Evolutionary conservation across 1,140 invertebrate species (phyloP).

Genomic region (Potamilus streckersoni): DNA sequence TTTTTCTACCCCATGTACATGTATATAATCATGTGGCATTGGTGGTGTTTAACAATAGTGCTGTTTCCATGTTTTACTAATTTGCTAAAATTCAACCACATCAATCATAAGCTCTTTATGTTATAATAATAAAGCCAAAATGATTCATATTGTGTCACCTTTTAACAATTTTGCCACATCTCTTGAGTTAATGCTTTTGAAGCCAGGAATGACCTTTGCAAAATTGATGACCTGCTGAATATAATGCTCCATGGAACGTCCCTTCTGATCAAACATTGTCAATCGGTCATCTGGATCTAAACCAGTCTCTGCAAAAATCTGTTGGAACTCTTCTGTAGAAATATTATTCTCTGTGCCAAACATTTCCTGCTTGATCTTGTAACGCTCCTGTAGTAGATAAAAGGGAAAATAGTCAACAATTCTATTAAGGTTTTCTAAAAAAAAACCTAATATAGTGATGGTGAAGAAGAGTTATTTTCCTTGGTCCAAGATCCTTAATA

Average conservation of each 20-base stretch:
- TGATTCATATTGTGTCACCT: constrained; percentile 1
- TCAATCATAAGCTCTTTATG: no score
- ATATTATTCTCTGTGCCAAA: constrained; percentile 17
- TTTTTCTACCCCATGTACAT: no score
- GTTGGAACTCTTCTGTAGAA: constrained; percentile 28
- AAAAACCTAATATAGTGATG: no score
- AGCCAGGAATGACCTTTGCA: constrained; percentile 28
- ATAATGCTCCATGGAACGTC: constrained; percentile 22
- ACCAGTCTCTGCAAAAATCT: constrained; percentile 33
- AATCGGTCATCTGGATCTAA: constrained; percentile 26
- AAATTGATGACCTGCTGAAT: constrained; percentile 29
- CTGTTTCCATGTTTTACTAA: no score
- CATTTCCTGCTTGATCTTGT: constrained; percentile 17
- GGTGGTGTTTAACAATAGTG: no score
- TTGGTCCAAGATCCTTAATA: no score
- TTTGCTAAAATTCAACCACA: no score
- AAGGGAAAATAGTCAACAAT: no score
- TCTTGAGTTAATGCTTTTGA: constrained; percentile 22
- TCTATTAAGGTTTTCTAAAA: no score
- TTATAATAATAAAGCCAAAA: no score
- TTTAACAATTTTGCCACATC: constrained; percentile 29
- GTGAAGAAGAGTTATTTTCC: no score
- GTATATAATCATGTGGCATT: no score
- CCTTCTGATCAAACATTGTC: constrained; percentile 22
- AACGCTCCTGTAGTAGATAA: constrained; percentile 7